phyloP scores from a whole-genome alignment of 2,888 invertebrate species.

The Cosmopolites sordidus region DNA sequence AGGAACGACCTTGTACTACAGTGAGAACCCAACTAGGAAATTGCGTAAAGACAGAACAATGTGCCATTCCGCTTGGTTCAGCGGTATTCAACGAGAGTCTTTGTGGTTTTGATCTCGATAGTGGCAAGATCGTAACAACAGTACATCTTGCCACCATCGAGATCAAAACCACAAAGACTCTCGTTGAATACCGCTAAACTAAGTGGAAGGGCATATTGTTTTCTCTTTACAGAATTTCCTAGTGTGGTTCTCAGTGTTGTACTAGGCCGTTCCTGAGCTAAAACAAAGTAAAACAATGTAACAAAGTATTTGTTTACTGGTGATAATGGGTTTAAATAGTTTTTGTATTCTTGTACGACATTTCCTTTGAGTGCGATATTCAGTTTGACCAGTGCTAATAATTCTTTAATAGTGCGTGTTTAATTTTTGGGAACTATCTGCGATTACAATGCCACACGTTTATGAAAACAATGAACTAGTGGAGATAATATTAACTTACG shows the following conservation, averaged over 20 bases:
- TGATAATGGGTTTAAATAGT: no score
- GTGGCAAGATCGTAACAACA: not conserved
- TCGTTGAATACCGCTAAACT: not conserved
- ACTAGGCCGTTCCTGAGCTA: not conserved
- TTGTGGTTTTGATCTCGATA: not conserved
- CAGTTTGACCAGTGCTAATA: no score
- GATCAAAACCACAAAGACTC: not conserved
- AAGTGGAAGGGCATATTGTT: not conserved
- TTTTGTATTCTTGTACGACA: no score
- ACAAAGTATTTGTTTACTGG: no score
- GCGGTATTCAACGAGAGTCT: not conserved
- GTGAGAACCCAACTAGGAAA: conserved; percentile 7
- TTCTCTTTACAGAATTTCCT: conserved; percentile 5
- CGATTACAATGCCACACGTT: no score
- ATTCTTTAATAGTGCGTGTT: no score
- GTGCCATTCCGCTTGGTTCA: not conserved
- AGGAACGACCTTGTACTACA: conserved; percentile 7
- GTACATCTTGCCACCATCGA: not conserved
- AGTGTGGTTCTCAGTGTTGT: conserved; percentile 10
- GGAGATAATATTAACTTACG: no score
- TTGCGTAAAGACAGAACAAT: conserved; percentile 1
- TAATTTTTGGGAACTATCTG: no score
- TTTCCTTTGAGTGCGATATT: no score
- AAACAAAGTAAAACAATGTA: not conserved
- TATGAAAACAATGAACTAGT: no score